Evolutionary conservation across 2,888 invertebrate genomes (phyloP), one percentile per base, ranked within the genome.

Genomic region (Heliconius erato): DNA sequence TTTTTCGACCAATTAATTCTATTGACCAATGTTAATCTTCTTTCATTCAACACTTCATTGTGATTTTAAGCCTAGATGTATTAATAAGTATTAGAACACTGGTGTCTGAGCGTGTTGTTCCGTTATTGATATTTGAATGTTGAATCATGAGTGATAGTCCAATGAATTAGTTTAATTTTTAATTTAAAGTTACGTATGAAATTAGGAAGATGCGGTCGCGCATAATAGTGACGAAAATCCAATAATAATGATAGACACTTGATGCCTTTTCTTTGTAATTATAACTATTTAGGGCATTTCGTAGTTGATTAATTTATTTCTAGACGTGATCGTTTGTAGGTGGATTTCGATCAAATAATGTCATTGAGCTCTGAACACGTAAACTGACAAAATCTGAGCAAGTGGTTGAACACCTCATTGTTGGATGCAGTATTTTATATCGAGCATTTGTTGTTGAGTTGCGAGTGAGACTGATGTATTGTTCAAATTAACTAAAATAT

Each of bases 171-270:
- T 93, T 93, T 94, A 94, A 94, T 94, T 92, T 91, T 91, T 92
- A 93, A 93, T 94, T 95, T 95, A 95, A 94, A 90, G 92, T 88
- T 93, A 94, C 94, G 94, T 94, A 95, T 95, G 95, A 92, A 91
- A 85, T 94, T 96, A 96, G 92, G 94, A 95, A 94, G 89, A 94
- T 96, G 96, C 96, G 95, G 95, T 95, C 95, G 96, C 95, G 96
- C 96, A 96, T 94, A 94, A 91, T 96, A 96, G 94, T 95, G 91
- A 95, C 95, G 95, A 95, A 94, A 94, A 95, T 95, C 95, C 95
- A 95, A 96, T 95, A 96, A 95, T 94, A 93, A 95, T 92, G 93
- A 91, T 93, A 93, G 91, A 91, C 91, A 85, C 91, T 91, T 93
- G 71, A 94, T 95, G 95, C 95, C 96, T 95, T 95, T 94, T 95